Evolutionary conservation across 2,113 vertebrate genomes (phyloP).

Genomic region (Athene cunicularia): DNA sequence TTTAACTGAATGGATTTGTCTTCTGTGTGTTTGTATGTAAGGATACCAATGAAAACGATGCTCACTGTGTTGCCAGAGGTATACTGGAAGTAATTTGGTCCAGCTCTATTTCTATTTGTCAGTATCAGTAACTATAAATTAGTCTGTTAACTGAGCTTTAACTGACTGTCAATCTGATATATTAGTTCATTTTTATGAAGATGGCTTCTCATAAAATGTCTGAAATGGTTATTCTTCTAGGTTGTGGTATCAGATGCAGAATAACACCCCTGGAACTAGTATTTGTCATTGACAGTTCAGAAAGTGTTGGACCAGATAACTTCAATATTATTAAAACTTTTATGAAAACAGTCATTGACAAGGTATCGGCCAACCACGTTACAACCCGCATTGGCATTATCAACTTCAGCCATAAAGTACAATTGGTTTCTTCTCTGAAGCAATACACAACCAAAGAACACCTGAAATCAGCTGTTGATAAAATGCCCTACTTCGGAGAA

Average conservation of each 20-base stretch:
- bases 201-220: background rate
- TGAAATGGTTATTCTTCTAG: conserved; percentile 60
- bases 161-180: background rate
- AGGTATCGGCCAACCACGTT: conserved; percentile 52
- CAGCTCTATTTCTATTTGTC: background rate
- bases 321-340: conserved; percentile 86
- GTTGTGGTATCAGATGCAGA: conserved; percentile 83
- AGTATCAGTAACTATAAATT: background rate
- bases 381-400: conserved; percentile 79
- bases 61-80: background rate
- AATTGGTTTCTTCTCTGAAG: conserved; percentile 76
- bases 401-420: conserved; percentile 83
- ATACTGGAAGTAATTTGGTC: background rate
- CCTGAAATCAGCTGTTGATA: conserved; percentile 76
- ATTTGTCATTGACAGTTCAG: conserved; percentile 90
- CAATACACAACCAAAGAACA: conserved; percentile 69
- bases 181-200: background rate
- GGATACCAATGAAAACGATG: background rate
- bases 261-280: conserved; percentile 84
- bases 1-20: background rate
- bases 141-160: background rate
- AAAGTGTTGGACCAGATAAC: conserved; percentile 86
- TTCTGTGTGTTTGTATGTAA: background rate
- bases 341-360: conserved; percentile 80
- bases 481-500: conserved; percentile 85